Evolutionary conservation across 1,140 invertebrate genomes (phyloP).

Genomic region (Psilanteris sp.): DNA sequence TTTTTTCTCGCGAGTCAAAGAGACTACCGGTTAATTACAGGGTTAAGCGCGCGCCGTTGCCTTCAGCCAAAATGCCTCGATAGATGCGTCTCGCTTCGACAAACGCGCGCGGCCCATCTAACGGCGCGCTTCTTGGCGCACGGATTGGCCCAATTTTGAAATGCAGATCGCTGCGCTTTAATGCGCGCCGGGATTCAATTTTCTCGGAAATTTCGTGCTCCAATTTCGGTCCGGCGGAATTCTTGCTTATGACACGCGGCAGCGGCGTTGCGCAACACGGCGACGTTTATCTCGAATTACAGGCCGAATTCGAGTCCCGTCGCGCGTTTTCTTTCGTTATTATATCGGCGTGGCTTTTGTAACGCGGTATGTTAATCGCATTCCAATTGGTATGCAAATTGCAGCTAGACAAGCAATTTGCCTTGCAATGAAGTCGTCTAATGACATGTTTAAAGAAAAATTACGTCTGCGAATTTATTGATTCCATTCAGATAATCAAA

Average conservation of each 20-base stretch:
- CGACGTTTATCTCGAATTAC: conserved; percentile 35
- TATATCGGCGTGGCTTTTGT: too few species aligned
- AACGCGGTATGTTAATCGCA: conserved; percentile 17
- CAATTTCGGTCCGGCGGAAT: conserved; percentile 33
- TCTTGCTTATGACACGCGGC: conserved; percentile 26
- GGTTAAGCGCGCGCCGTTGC: conserved; percentile 69
- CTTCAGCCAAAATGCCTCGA: conserved; percentile 67
- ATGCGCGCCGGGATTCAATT: conserved; percentile 19
- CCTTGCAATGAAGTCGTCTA: too few species aligned
- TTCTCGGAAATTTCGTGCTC: conserved; percentile 24
- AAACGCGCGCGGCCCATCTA: conserved; percentile 17
- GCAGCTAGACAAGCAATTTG: too few species aligned
- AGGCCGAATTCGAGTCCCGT: too few species aligned
- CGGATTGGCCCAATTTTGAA: conserved; percentile 31
- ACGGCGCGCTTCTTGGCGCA: neutral
- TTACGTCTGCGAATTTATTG: too few species aligned
- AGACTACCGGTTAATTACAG: conserved; percentile 80
- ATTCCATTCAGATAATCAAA: too few species aligned
- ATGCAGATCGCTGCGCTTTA: conserved; percentile 37
- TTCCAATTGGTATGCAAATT: too few species aligned
- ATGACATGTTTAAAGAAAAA: too few species aligned
- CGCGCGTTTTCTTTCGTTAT: too few species aligned
- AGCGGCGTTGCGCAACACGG: conserved; percentile 13
- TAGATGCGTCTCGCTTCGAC: conserved; percentile 74
- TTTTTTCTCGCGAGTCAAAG: conserved; percentile 73